Conservation (phyloP, 2,888 invertebrate species). For the Tenthredo mesomela region DNA sequence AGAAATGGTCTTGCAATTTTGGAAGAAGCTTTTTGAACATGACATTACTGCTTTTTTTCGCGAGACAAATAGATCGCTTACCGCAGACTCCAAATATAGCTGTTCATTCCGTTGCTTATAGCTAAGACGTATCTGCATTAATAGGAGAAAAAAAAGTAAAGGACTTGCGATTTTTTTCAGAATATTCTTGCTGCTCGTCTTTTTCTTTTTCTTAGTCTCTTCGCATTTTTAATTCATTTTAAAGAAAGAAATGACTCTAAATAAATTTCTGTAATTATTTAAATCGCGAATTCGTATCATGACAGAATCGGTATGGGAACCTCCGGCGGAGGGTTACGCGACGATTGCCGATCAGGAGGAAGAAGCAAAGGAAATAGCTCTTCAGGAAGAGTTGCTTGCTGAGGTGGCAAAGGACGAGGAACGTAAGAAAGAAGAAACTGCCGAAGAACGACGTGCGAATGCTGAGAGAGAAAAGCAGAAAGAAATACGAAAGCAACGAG, state of each 20-base stretch:
- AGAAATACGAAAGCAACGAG: constrained; percentile 77
- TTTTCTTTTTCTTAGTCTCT: not conserved
- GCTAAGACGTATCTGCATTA: not conserved
- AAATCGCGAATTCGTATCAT: constrained; percentile 4
- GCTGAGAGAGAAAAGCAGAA: constrained; percentile 70
- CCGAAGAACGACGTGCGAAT: constrained; percentile 74
- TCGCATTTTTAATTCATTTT: not conserved
- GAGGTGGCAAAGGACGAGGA: constrained; percentile 79
- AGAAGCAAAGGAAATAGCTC: constrained; percentile 78
- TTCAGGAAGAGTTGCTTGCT: constrained; percentile 77
- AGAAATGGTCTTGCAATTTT: not conserved
- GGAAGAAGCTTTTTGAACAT: not conserved
- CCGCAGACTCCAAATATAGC: not conserved
- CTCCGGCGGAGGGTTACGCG: constrained; percentile 86
- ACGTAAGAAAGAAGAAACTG: constrained; percentile 74
- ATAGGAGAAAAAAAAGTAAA: not conserved
- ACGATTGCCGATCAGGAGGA: constrained; percentile 84
- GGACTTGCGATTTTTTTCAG: too few relatives aligned
- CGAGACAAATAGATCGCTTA: not conserved
- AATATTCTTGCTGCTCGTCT: too few relatives aligned
- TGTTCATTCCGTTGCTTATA: not conserved
- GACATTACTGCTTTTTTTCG: not conserved
- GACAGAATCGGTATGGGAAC: constrained; percentile 83
- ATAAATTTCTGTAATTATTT: constrained; percentile 18
- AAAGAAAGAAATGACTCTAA: not conserved